These are phyloP conservation scores for Leptopterna dolabrata DNA, from an alignment of 2,888 invertebrate species.

Conservation along the genomic window DNA sequence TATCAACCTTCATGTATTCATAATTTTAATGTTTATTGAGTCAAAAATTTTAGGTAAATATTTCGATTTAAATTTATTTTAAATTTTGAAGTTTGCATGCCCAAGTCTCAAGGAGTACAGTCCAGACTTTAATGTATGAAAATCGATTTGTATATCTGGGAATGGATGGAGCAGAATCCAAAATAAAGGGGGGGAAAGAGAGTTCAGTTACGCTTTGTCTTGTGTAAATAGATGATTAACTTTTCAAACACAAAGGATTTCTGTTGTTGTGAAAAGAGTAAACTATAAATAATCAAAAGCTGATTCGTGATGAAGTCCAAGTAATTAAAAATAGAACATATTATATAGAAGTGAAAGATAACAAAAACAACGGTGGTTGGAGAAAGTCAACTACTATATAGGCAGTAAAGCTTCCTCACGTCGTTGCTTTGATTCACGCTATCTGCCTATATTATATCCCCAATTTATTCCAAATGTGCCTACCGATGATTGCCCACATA, in stretches of 20 bases:
- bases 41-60: not conserved
- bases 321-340: not conserved
- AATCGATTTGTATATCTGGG: not conserved
- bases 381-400: too few species aligned
- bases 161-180: not conserved
- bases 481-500: too few species aligned
- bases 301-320: not conserved
- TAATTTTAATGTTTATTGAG: too few species aligned
- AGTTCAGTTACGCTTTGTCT: not conserved
- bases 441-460: too few species aligned
- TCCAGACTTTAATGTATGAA: not conserved
- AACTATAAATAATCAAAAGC: not conserved
- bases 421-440: too few species aligned
- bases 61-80: not conserved
- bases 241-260: slow-evolving; percentile 25
- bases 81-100: not conserved
- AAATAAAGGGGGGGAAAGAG: not conserved
- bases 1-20: too few species aligned
- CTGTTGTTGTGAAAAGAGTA: not conserved
- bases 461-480: too few species aligned
- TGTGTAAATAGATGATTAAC: not conserved
- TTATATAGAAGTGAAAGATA: not conserved
- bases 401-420: too few species aligned
- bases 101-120: not conserved
- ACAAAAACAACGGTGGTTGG: too few species aligned